Evolutionary conservation across 1,140 invertebrate species (phyloP), one percentile per base, ranked within the genome.

Genomic region (Bombus vancouverensis): DNA sequence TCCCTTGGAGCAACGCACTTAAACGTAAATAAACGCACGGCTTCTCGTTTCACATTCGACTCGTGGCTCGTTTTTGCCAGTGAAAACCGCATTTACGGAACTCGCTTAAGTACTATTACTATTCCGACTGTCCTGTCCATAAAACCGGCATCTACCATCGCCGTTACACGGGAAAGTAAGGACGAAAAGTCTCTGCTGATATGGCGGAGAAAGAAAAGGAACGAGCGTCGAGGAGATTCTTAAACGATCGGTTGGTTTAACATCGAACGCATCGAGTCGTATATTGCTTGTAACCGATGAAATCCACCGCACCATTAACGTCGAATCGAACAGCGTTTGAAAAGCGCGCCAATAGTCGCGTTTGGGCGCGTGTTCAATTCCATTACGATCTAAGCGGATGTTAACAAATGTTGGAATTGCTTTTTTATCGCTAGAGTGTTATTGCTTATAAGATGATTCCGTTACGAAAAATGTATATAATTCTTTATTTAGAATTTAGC

Each of bases 81-180:
- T 34, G 25, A 15, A 66, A 82, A 75, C 59, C 57, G 81, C 71
- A 62, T 62, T 62, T 75, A 82, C 81, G 71, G 71, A 66, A 82
- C 81, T 47, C 81, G 81, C 71, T 82, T 82, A 82, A 82, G 57
- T 59, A n/a, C 81, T 53, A 75, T 82, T 75, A 82, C 81, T 75
- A 82, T 82, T 82, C 81, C 47, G 59, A 82, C 81, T 82, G 81
- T 75, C 71, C 59, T 65, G 81, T 37, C 71, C 71, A 66, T 82
- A 75, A 82, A 82, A 82, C 71, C 71, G 79, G 28, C 66, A 74
- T 74, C 71, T 37, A 59, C 77, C 77, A 62, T 68, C 53, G 81
- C 42, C 57, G 71, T 66, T 73, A 81, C 71, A 57, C 15, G 71
- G 53, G 32, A 72, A 57, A 47, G 65, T 70, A 75, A 82, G 42